phyloP scores from a whole-genome alignment of 2,797 vertebrate species.

The Dendrocincla tyrannina region DNA sequence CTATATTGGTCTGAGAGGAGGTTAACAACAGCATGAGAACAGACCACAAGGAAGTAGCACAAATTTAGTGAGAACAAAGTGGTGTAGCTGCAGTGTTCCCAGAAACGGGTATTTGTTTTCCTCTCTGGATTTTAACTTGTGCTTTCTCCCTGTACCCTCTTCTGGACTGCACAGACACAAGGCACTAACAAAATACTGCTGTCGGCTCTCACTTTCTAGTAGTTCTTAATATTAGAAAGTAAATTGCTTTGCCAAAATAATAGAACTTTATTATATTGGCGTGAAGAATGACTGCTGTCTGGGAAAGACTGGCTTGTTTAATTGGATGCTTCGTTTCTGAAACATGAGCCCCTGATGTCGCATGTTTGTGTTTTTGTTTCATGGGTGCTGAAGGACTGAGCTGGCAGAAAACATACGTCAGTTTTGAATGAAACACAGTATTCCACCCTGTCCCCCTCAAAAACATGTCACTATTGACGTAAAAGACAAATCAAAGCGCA shows the following conservation, averaged over 20 bases:
- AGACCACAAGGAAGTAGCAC: constrained; percentile 36
- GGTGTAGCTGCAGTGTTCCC: not conserved
- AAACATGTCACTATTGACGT: not conserved
- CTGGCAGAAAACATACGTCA: rapidly evolving
- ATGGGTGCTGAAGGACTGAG: not conserved
- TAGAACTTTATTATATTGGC: not conserved
- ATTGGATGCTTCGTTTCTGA: not conserved
- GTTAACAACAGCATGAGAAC: constrained; percentile 30
- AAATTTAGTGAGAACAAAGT: constrained; percentile 25
- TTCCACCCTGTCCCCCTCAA: not conserved
- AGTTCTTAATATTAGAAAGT: not conserved
- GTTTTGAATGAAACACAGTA: not conserved
- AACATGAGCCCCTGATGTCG: not conserved
- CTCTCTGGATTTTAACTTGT: not conserved
- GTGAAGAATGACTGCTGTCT: not conserved
- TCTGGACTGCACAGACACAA: not conserved
- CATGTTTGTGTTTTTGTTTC: not conserved
- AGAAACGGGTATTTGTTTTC: constrained; percentile 40
- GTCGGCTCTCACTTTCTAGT: not conserved
- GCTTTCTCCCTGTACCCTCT: not conserved
- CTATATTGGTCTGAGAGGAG: constrained; percentile 15
- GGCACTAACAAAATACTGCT: not conserved
- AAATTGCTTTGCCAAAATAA: not conserved
- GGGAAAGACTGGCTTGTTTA: not conserved
- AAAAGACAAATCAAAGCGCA: not conserved